phyloP scores from a whole-genome alignment of 1,140 invertebrate genomes.

The Cotesia vestalis region DNA sequence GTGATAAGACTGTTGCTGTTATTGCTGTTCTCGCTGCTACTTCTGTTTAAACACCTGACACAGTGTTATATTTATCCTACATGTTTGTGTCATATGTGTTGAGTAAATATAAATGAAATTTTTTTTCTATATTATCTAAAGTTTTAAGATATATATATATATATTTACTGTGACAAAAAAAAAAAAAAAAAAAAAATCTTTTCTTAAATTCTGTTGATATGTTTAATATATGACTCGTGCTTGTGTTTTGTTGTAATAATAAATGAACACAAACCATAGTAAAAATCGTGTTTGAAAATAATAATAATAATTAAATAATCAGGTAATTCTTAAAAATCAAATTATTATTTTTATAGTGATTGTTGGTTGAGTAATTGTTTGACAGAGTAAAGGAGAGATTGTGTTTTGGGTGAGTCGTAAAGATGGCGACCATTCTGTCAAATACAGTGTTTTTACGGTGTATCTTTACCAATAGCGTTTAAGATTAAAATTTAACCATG shows the following conservation, averaged over 20 bases:
- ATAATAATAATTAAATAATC: conserved; percentile 5
- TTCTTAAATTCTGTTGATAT: background rate
- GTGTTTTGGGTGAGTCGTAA: background rate
- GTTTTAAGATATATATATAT: too few species aligned
- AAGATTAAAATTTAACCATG: background rate
- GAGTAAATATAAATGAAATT: too few species aligned
- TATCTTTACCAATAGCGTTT: background rate
- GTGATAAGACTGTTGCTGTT: conserved; percentile 17
- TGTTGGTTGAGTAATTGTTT: too few species aligned
- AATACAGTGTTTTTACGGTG: conserved; percentile 10
- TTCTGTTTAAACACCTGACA: conserved; percentile 3
- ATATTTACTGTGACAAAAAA: background rate
- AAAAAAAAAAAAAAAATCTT: background rate
- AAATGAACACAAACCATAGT: too few species aligned
- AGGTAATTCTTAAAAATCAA: background rate
- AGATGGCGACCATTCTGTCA: conserved; percentile 33
- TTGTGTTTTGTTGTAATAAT: too few species aligned
- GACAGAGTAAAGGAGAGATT: too few species aligned
- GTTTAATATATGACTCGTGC: too few species aligned
- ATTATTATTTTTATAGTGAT: too few species aligned
- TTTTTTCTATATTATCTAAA: too few species aligned
- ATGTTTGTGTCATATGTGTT: conserved; percentile 9
- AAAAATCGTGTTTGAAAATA: background rate
- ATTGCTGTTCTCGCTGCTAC: background rate
- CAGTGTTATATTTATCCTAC: background rate